Conservation (phyloP, 2,888 invertebrate species). For the Salticus scenicus region DNA sequence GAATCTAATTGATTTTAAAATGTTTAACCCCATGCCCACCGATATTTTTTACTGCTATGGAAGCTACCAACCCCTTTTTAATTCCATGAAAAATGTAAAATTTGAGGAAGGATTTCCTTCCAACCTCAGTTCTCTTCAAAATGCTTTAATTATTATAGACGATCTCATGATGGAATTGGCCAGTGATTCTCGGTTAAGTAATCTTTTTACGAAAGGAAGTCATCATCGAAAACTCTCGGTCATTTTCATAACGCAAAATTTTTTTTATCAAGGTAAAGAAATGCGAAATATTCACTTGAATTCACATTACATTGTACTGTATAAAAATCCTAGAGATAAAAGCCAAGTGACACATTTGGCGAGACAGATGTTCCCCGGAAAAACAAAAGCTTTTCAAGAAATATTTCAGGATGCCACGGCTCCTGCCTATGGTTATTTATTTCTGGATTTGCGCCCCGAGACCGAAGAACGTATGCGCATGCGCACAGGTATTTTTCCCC, state of each 20-base stretch:
- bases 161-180: slow-evolving; percentile 26
- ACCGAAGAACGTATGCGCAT: background rate
- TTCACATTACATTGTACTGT: slow-evolving; percentile 15
- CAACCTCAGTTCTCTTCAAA: background rate
- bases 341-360: slow-evolving; percentile 11
- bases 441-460: slow-evolving; percentile 13
- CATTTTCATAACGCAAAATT: slow-evolving; percentile 42
- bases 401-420: slow-evolving; percentile 7
- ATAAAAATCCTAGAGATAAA: slow-evolving; percentile 20
- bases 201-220: slow-evolving; percentile 33
- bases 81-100: slow-evolving; percentile 22
- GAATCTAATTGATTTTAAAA: background rate
- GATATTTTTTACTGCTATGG: slow-evolving; percentile 25
- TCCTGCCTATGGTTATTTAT: background rate
- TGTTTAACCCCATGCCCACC: slow-evolving; percentile 1
- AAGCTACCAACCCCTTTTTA: background rate
- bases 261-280: slow-evolving; percentile 30
- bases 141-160: slow-evolving; percentile 15
- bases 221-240: slow-evolving; percentile 31
- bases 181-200: background rate
- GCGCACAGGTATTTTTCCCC: slow-evolving; percentile 3
- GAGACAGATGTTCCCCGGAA: slow-evolving; percentile 14
- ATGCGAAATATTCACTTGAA: slow-evolving; percentile 33
- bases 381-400: slow-evolving; percentile 30
- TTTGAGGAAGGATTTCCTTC: slow-evolving; percentile 27